These are phyloP conservation scores for Neotragus pygmaeus DNA, from an alignment of 2,113 vertebrate genomes.

Conservation along the genomic window DNA sequence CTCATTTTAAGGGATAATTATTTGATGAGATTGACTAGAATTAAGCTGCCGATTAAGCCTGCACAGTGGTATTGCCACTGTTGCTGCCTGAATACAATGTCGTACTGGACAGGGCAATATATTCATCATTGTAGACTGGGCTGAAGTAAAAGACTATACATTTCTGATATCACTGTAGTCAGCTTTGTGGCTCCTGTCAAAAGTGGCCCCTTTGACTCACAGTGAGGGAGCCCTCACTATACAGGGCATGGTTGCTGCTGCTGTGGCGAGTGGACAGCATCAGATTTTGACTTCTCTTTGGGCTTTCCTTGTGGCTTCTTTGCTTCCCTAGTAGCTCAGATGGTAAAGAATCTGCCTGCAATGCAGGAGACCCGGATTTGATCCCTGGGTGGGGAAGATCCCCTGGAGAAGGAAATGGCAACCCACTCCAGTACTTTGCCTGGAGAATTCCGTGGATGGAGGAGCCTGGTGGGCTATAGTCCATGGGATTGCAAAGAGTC, in stretches of 20 bases:
- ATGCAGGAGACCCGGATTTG: no score
- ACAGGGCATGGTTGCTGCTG: not conserved
- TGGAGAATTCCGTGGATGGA: no score
- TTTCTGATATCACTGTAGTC: not conserved
- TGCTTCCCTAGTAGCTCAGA: no score
- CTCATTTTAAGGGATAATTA: not conserved
- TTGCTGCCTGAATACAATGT: not conserved
- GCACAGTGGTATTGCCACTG: not conserved
- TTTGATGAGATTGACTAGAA: not conserved
- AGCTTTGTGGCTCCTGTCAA: not conserved
- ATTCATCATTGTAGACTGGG: not conserved
- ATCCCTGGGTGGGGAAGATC: no score
- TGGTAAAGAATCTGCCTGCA: no score
- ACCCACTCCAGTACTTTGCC: no score
- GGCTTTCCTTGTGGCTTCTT: not conserved
- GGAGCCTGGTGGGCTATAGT: no score
- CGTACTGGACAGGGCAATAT: not conserved
- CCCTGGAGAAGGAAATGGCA: no score
- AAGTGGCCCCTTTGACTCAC: not conserved
- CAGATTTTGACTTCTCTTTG: not conserved
- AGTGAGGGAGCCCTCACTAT: not conserved
- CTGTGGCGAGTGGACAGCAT: not conserved
- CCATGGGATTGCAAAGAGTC: no score
- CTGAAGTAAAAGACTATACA: not conserved
- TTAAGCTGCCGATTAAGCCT: not conserved